A percentile compares a stretch with the other conserved stretches of the same genome.
Conservation (phyloP, 2,888 invertebrate species). For the Ethmia dodecea region DNA sequence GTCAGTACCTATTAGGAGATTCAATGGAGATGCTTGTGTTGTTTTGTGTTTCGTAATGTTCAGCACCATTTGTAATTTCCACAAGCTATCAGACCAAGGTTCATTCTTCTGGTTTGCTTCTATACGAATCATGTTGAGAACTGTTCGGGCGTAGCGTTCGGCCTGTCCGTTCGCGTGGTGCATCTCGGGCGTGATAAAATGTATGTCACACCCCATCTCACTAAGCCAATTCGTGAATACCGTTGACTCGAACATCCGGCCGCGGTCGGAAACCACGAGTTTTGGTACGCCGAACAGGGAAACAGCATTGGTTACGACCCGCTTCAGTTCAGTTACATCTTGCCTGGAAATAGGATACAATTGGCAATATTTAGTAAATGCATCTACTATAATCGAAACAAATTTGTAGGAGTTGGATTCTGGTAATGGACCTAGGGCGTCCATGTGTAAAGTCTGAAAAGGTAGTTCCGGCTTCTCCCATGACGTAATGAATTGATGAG, state of each 20-base stretch:
- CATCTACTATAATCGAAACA: slow-evolving; percentile 24
- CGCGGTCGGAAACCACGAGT: slow-evolving; percentile 15
- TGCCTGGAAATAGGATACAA: slow-evolving; percentile 25
- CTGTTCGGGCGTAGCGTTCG: slow-evolving; percentile 16
- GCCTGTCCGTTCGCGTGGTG: slow-evolving; percentile 5
- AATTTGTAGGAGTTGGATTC: slow-evolving; percentile 19
- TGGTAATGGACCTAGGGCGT: slow-evolving; percentile 28
- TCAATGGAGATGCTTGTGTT: slow-evolving; percentile 9
- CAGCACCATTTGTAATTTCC: slow-evolving; percentile 14
- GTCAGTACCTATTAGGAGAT: slow-evolving; percentile 10
- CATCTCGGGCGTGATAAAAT: slow-evolving; percentile 15
- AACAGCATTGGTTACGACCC: slow-evolving; percentile 19
- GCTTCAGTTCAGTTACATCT: slow-evolving; percentile 16
- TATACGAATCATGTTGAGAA: slow-evolving; percentile 15
- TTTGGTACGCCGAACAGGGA: slow-evolving; percentile 17
- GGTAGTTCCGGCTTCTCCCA: slow-evolving; percentile 20
- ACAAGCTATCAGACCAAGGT: slow-evolving; percentile 16
- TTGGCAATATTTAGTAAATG: slow-evolving; percentile 29
- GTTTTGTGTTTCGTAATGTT: slow-evolving; percentile 13
- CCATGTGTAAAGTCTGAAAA: slow-evolving; percentile 28
- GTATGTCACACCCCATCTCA: slow-evolving; percentile 14
- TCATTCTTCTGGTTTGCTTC: slow-evolving; percentile 12
- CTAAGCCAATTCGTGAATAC: slow-evolving; percentile 9
- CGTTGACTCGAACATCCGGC: slow-evolving; percentile 14
- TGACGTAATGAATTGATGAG: slow-evolving; percentile 19